Evolutionary conservation across 92 coral and sea anemone genomes (phyloP), one percentile per base, ranked within the genome.

Genomic region (Metridium senile): DNA sequence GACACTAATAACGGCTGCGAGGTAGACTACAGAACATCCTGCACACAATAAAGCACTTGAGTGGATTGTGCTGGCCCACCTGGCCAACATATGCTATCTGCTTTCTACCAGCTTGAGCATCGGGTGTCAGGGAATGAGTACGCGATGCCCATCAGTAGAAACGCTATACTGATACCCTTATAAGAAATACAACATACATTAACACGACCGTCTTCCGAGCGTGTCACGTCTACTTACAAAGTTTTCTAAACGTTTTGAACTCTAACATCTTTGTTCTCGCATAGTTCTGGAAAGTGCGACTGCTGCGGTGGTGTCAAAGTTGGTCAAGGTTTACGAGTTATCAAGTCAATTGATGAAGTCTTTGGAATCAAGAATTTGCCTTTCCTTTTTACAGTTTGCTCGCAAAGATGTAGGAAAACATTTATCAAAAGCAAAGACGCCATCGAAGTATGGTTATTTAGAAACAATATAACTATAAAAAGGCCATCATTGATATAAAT

Each of bases 311-410:
- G 95, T 1, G 74, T 87, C 0, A 71, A 81, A 75, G 86, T 82
- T 74, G 99, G 99, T 16, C 86, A 87, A 22, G 99, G 99, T 1
- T 70, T 95, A 16, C 89, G 93, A 65, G 90, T 95, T 11, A 89
- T 95, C 85, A 92, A 87, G 26, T 73, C 97, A 11, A 71, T 88
- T 26, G 62, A 82, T 25, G 93, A 80, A 64, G 74, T 89, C 58
- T 95, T 92, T 58, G 90, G 90, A 31, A 71, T 92, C 54, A 87
- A 80, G 78, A 85, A 87, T 64, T 69, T 92, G 11, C 95, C 99
- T 0, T 84, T 95, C 53, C 75, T 95, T 21, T 95, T 95, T 74
- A 77, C 81, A 11, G 88, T 89, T n/a, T 95, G 99, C 33, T 86
- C 93, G 1, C 97, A 95, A 19, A 84, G 85, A 18, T 95, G 99